Conservation (phyloP, 2,797 vertebrate genomes). For the Eulemur coronatus region DNA sequence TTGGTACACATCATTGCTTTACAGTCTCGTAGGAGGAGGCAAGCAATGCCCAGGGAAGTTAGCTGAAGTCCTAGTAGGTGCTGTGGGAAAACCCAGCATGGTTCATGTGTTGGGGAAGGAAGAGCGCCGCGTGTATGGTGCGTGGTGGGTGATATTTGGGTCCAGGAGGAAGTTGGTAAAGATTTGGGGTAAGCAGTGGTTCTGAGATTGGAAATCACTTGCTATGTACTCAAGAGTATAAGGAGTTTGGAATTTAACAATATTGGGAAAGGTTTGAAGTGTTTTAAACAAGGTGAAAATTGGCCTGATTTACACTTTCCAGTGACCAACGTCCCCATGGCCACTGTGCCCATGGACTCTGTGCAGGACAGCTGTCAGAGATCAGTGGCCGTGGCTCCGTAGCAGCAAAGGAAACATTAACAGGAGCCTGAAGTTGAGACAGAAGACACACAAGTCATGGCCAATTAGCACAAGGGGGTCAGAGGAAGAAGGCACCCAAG, state of each 20-base stretch:
- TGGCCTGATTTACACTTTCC: background rate
- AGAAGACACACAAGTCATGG: background rate
- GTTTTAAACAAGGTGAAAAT: background rate
- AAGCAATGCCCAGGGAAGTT: background rate
- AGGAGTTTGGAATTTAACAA: background rate
- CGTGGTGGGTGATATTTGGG: background rate
- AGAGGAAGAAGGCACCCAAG: no score
- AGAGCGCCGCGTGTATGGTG: rapidly evolving
- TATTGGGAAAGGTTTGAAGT: background rate
- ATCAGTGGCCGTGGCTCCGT: rapidly evolving
- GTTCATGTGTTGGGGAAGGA: background rate
- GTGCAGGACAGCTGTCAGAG: rapidly evolving
- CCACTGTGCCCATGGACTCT: rapidly evolving
- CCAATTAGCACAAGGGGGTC: no score
- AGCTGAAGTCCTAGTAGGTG: background rate
- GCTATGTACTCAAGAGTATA: background rate
- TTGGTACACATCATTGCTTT: rapidly evolving
- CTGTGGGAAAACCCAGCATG: background rate
- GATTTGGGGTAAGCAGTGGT: background rate
- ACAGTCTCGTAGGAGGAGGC: background rate
- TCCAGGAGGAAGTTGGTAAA: background rate
- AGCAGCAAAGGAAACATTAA: rapidly evolving
- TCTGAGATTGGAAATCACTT: background rate
- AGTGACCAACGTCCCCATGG: background rate
- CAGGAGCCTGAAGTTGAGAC: background rate